phyloP scores from a whole-genome alignment of 1,140 invertebrate genomes.

The Frieseomelitta varia region DNA sequence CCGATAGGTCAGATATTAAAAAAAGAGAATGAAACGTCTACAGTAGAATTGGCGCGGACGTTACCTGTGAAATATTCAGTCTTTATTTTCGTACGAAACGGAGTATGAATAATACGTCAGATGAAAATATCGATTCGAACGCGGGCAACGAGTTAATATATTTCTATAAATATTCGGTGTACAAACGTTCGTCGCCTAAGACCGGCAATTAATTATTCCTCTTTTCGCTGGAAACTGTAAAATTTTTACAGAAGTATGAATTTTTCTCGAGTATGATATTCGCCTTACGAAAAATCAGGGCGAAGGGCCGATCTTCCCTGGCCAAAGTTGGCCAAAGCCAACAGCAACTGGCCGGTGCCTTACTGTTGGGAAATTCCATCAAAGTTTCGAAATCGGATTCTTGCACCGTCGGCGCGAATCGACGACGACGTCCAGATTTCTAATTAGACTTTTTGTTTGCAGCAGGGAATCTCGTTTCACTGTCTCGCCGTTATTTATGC shows the following conservation, averaged over 20 bases:
- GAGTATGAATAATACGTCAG: not conserved
- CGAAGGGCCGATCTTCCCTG: not conserved
- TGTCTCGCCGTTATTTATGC: slow-evolving; percentile 22
- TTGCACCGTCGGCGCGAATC: not conserved
- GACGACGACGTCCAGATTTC: slow-evolving; percentile 27
- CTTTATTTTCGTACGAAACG: not conserved
- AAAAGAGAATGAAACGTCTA: not conserved
- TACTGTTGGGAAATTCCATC: slow-evolving; percentile 19
- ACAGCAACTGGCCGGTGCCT: not conserved
- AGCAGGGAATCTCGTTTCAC: not conserved
- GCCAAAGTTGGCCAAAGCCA: not conserved
- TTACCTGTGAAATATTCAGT: not conserved
- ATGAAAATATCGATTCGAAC: not conserved
- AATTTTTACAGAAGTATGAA: not conserved
- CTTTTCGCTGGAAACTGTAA: not conserved
- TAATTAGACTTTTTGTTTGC: slow-evolving; percentile 31
- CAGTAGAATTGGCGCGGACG: not conserved
- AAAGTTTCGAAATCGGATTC: slow-evolving; percentile 35
- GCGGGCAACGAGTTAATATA: not conserved
- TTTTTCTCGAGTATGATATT: not conserved
- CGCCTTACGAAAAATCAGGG: not conserved
- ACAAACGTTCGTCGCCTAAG: not conserved
- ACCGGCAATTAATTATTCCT: not conserved
- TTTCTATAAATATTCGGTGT: not conserved
- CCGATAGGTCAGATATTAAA: not conserved